Evolutionary conservation across 1,140 invertebrate genomes (phyloP), one percentile per base, ranked within the genome.

Genomic region (Sinella curviseta): DNA sequence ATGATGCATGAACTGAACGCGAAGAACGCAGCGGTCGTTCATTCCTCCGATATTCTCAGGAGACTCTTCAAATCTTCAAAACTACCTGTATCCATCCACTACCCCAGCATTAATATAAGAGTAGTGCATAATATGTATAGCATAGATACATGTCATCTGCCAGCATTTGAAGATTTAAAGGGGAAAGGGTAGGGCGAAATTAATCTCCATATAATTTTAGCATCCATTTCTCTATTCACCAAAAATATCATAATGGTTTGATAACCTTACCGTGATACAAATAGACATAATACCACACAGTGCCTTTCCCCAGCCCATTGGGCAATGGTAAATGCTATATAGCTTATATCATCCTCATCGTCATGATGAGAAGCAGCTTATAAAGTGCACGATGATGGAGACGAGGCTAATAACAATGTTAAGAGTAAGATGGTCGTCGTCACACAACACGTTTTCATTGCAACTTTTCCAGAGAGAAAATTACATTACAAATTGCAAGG

Each of bases 401-500:
- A 26, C 12, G 24, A 60, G 14, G 57, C 39, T n/a, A n/a, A n/a
- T n/a, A 48, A 48, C 39, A 20, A 20, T 48, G 57, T 26, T n/a
- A n/a, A 60, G 24, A 60, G 24, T 60, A 60, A 4, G 24, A 26
- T 26, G 24, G 57, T 60, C n/a, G 24, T 60, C 57, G 26, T 33
- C 4, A 31, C n/a, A 70, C n/a, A 30, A 70, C 65, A 12, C 65
- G 31, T 70, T 70, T 70, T 16, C 39, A 60, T 60, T 48, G 39
- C 57, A n/a, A n/a, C 31, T 26, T 26, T n/a, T n/a, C 24, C 70
- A 74, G 39, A 36, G 76, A 74, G 76, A 65, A 80, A 77, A 80
- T 80, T 80, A 77, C 76, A 77, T 80, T 80, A 80, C 79, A 80
- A 80, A 80, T 80, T 80, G 79, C 54, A 79, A 76, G 70, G 17